These are phyloP conservation scores for Nesogale talazaci DNA, from an alignment of 2,113 vertebrate genomes.

Conservation along the genomic window DNA sequence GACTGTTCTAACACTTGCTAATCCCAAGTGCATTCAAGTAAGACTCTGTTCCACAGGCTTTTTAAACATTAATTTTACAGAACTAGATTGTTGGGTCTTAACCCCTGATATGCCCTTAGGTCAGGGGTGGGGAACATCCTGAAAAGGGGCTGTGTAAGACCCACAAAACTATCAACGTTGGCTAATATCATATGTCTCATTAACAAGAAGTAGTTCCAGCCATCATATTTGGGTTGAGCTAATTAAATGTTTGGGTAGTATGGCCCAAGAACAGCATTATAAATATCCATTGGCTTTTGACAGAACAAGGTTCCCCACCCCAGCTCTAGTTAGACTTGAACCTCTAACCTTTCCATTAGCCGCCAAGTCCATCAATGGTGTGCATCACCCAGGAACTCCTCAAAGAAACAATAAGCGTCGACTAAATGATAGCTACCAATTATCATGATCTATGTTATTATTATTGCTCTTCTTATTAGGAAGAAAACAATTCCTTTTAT, in stretches of 20 bases:
- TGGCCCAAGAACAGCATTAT: too few relatives aligned
- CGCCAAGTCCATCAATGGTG: neutral
- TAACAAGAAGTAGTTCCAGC: too few relatives aligned
- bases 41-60: neutral
- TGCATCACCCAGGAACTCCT: neutral
- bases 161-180: too few relatives aligned
- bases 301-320: too few relatives aligned
- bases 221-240: too few relatives aligned
- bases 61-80: neutral
- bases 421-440: slow-evolving; percentile 19
- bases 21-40: neutral
- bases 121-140: too few relatives aligned
- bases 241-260: too few relatives aligned
- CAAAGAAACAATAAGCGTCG: neutral
- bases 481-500: neutral
- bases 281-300: too few relatives aligned
- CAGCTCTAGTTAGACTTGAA: neutral
- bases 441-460: neutral
- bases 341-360: neutral
- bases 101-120: neutral
- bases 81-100: neutral
- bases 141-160: too few relatives aligned
- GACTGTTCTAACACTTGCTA: neutral
- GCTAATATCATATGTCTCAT: too few relatives aligned
- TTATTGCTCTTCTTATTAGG: neutral